phyloP scores from a whole-genome alignment of 2,113 vertebrate genomes.

The Perca flavescens region DNA sequence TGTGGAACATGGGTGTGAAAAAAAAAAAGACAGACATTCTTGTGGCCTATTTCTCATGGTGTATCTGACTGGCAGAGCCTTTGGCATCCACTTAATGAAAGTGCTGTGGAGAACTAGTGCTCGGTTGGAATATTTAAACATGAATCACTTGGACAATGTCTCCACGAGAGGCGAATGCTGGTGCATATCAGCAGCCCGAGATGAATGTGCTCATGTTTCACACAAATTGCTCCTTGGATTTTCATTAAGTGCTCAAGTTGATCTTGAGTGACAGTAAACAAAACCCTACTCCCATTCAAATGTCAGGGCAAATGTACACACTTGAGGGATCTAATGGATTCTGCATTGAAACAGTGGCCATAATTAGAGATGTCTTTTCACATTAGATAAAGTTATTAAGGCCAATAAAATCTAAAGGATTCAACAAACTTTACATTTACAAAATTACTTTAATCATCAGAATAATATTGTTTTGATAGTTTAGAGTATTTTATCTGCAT shows the following conservation, averaged over 20 bases:
- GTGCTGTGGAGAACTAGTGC: slow-evolving; percentile 40
- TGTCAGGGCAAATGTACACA: slow-evolving; percentile 49
- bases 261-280: slow-evolving; percentile 69
- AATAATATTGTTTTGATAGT: slow-evolving; percentile 11
- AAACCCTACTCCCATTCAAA: slow-evolving; percentile 59
- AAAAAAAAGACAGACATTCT: slow-evolving; percentile 20
- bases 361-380: slow-evolving; percentile 36
- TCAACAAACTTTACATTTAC: not conserved
- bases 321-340: slow-evolving; percentile 37
- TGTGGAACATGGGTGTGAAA: slow-evolving; percentile 6
- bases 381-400: slow-evolving; percentile 20
- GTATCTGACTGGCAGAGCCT: slow-evolving; percentile 29
- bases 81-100: slow-evolving; percentile 52
- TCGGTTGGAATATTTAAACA: slow-evolving; percentile 42
- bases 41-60: slow-evolving; percentile 15
- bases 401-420: slow-evolving; percentile 20
- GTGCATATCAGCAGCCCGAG: slow-evolving; percentile 53
- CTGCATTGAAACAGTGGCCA: not conserved
- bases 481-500: slow-evolving; percentile 17
- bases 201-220: slow-evolving; percentile 63
- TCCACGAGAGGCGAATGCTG: slow-evolving; percentile 18
- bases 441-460: slow-evolving; percentile 1
- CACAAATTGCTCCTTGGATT: slow-evolving; percentile 67
- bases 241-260: slow-evolving; percentile 68
- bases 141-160: slow-evolving; percentile 51